Percentiles rank a stretch among this genome's conserved stretches.
phyloP scores from a whole-genome alignment of 1,140 invertebrate genomes.

The Scaptomyza montana region DNA sequence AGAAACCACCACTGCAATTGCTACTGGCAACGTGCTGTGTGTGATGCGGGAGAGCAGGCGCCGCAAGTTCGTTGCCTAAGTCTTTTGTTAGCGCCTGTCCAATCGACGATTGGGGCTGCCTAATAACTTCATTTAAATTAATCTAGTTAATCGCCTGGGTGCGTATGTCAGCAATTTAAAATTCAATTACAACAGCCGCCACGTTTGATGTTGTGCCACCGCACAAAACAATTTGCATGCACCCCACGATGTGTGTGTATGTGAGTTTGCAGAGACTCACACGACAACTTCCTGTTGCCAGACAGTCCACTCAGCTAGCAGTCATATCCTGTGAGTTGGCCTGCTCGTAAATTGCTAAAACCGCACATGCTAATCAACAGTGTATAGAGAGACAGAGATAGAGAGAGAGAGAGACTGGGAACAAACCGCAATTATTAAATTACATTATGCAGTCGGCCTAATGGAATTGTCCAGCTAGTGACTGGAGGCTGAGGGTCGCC shows the following conservation, averaged over 20 bases:
- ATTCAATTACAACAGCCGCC: constrained; percentile 63
- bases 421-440: constrained; percentile 79
- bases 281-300: constrained; percentile 54
- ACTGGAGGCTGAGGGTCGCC: constrained; percentile 18
- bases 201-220: constrained; percentile 66
- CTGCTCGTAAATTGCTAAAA: constrained; percentile 66
- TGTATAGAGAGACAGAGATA: too few relatives aligned
- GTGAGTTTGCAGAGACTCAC: not conserved
- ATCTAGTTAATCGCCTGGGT: constrained; percentile 50
- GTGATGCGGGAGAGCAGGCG: not conserved
- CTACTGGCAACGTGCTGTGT: constrained; percentile 27
- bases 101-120: constrained; percentile 38
- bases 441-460: constrained; percentile 60
- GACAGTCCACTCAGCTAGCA: constrained; percentile 1
- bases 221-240: constrained; percentile 53
- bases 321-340: constrained; percentile 70
- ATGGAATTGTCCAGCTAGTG: constrained; percentile 54
- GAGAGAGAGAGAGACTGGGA: constrained; percentile 13
- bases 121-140: constrained; percentile 81
- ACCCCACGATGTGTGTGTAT: constrained; percentile 6
- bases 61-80: constrained; percentile 39
- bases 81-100: constrained; percentile 71
- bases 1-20: constrained; percentile 47
- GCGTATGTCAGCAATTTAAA: constrained; percentile 65
- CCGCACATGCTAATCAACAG: constrained; percentile 78